These are phyloP conservation scores for Busseola fusca DNA, from an alignment of 2,888 invertebrate genomes.

Conservation along the genomic window DNA sequence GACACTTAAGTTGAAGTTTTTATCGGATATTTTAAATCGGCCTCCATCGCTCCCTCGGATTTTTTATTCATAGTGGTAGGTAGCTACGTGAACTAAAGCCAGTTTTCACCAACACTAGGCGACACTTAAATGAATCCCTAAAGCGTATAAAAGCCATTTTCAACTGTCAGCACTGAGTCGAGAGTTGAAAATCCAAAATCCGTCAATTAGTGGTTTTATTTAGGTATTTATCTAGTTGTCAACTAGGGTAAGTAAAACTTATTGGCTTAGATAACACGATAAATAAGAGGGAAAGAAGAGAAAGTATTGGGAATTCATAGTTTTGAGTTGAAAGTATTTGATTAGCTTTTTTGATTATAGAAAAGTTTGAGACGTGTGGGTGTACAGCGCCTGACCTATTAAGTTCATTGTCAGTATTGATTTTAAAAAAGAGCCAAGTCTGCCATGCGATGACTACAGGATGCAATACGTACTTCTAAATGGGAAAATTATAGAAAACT, in stretches of 20 bases:
- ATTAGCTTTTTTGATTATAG: slow-evolving; percentile 6
- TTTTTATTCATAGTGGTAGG: slow-evolving; percentile 58
- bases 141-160: background rate
- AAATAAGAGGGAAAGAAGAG: slow-evolving; percentile 2
- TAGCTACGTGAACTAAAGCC: slow-evolving; percentile 28
- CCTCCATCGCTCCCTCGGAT: slow-evolving; percentile 16
- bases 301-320: slow-evolving; percentile 32
- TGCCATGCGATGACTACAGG: too few species aligned
- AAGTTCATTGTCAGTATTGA: background rate
- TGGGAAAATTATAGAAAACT: too few species aligned
- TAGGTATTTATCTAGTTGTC: background rate
- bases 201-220: background rate
- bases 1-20: slow-evolving; percentile 39
- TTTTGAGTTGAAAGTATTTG: background rate
- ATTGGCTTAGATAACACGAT: slow-evolving; percentile 33
- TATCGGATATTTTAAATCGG: slow-evolving; percentile 57
- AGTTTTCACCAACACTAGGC: background rate
- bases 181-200: background rate
- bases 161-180: background rate
- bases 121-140: background rate
- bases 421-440: background rate
- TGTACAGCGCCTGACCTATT: background rate
- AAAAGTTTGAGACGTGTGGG: too few species aligned
- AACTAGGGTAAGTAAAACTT: slow-evolving; percentile 1
- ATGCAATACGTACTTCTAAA: too few species aligned